Evolutionary conservation across 1,140 invertebrate genomes (phyloP), one percentile per base, ranked within the genome.

Genomic region (Anadara kagoshimensis): DNA sequence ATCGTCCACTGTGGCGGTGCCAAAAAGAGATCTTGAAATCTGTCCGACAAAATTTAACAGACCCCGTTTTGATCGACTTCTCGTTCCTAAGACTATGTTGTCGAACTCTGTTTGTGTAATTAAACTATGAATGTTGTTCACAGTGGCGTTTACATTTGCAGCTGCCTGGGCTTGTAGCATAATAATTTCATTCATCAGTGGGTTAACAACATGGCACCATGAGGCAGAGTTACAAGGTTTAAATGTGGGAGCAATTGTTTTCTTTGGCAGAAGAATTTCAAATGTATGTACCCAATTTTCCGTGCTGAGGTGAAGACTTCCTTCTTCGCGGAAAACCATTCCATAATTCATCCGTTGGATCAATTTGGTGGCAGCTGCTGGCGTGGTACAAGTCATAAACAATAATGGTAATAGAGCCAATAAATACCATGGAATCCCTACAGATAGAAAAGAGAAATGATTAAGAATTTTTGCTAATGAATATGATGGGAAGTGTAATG

Each of bases 41-140:
- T 56, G 26, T 3, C 76, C 76, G 51, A 78, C 69, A 63, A 75
- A 78, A 36, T 69, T 57, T 43, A 78, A 59, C 10, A 78, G 41
- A 56, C 61, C 57, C 5, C 76, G 45, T 64, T 53, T 71, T 20
- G 41, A 53, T 41, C 61, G 43, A 18, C n/a, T 49, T 29, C 20
- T 12, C n/a, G 65, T 2, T 36, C 16, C 10, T 2, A 14, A 10
- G 49, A 20, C n/a, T 26, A 41, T 24, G 67, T 66, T 20, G 61
- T 44, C 10, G 69, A 18, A 41, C 49, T 57, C 26, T 18, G 20
- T 57, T 26, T 57, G 24, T 29, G 7, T 10, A 12, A 69, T 41
- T 0, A 69, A n/a, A 11, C 20, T 62, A 41, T 69, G 68, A 10
- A 69, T 53, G 0, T 45, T 10, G 12, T 61, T 22, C 2, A 69